These are phyloP conservation scores for Plectropomus leopardus DNA, from an alignment of 2,113 vertebrate genomes.

Conservation along the genomic window DNA sequence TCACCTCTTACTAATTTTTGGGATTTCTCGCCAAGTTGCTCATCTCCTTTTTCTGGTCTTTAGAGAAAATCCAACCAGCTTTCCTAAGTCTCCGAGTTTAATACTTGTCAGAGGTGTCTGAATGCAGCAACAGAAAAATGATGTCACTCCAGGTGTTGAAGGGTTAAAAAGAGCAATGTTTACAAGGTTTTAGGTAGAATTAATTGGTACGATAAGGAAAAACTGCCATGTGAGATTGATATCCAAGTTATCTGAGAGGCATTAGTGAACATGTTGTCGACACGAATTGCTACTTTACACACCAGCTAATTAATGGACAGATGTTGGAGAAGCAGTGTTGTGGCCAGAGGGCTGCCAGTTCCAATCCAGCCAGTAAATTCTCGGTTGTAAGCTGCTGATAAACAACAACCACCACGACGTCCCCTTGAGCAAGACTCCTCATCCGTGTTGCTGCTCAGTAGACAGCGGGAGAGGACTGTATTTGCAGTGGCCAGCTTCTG, in stretches of 20 bases:
- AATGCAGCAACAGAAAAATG: too few relatives aligned
- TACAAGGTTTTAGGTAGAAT: not conserved
- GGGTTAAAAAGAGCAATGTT: not conserved
- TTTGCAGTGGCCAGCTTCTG: not conserved
- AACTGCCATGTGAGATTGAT: not conserved
- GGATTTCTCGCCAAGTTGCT: too few relatives aligned
- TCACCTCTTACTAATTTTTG: too few relatives aligned
- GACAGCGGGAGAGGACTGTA: not conserved
- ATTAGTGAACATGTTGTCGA: not conserved
- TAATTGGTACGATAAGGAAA: not conserved
- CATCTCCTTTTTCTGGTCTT: too few relatives aligned
- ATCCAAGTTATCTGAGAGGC: not conserved
- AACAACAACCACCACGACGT: not conserved
- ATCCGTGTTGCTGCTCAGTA: not conserved
- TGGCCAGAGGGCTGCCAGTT: not conserved
- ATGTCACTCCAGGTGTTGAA: too few relatives aligned
- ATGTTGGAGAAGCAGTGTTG: not conserved
- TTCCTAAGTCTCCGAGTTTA: too few relatives aligned
- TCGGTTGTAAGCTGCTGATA: not conserved
- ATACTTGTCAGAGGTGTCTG: too few relatives aligned
- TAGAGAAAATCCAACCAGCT: too few relatives aligned
- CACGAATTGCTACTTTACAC: not conserved
- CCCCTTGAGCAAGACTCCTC: not conserved
- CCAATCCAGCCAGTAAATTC: not conserved
- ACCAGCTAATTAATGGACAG: conserved; percentile 2